Evolutionary conservation across 2,888 invertebrate genomes (phyloP).

Genomic region (Crossocerus cetratus): DNA sequence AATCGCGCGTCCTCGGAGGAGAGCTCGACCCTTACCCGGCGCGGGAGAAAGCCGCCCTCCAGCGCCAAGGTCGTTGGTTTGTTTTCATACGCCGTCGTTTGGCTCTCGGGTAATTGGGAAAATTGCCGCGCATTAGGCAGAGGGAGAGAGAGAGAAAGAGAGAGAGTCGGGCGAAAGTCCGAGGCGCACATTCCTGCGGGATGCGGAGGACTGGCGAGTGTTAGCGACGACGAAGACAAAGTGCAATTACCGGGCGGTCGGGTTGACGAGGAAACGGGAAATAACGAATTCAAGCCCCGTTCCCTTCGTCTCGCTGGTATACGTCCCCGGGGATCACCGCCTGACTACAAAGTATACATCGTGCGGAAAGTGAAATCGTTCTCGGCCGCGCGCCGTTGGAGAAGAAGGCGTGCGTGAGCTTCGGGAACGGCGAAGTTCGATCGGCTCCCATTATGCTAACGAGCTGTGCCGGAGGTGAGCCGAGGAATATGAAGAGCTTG

Average conservation of each 20-base stretch:
- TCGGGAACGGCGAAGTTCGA: not conserved
- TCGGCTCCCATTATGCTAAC: not conserved
- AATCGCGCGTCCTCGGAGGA: not conserved
- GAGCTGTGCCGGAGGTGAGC: not conserved
- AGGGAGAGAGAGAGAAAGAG: no score
- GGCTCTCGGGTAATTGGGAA: no score
- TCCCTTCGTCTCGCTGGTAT: conserved; percentile 34
- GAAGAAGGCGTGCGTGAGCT: conserved; percentile 20
- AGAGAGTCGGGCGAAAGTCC: conserved; percentile 14
- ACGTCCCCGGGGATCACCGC: conserved; percentile 16
- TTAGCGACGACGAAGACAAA: conserved; percentile 31
- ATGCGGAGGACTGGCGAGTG: not conserved
- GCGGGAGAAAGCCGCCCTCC: not conserved
- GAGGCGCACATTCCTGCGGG: conserved; percentile 49
- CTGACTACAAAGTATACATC: conserved; percentile 8
- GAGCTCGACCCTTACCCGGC: not conserved
- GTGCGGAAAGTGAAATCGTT: conserved; percentile 36
- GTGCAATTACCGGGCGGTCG: conserved; percentile 46
- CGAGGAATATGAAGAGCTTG: not conserved
- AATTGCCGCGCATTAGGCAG: not conserved
- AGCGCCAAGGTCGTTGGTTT: not conserved
- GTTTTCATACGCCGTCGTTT: not conserved
- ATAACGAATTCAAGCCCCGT: conserved; percentile 63
- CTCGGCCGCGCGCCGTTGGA: conserved; percentile 30
- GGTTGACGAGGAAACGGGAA: conserved; percentile 54